These are phyloP conservation scores for Cossypha niveicapilla DNA, from an alignment of 2,797 vertebrate genomes.

Conservation along the genomic window DNA sequence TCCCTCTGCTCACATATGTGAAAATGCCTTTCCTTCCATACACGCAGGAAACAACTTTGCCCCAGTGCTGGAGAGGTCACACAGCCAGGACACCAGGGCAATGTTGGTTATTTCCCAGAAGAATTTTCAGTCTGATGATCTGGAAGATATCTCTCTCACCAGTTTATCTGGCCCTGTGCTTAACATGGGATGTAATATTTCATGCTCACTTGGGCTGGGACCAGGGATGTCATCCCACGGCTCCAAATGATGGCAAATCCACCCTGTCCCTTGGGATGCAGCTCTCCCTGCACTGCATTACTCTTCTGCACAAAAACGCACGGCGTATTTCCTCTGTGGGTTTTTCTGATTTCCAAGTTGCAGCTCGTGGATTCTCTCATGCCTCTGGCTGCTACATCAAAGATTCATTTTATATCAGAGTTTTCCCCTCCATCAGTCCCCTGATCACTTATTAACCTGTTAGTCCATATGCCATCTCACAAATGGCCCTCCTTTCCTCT, in stretches of 20 bases:
- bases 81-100: background rate
- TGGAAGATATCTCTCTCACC: background rate
- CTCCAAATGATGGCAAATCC: background rate
- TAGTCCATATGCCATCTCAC: background rate
- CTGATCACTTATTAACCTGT: constrained; percentile 24
- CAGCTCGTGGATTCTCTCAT: background rate
- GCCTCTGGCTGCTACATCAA: constrained; percentile 38
- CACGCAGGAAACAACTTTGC: background rate
- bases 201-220: background rate
- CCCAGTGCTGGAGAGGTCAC: background rate
- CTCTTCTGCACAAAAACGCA: background rate
- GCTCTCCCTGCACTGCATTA: background rate
- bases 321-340: background rate
- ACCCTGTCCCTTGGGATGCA: background rate
- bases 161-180: background rate
- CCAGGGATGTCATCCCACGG: background rate
- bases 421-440: background rate
- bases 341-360: constrained; percentile 6
- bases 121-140: background rate
- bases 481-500: background rate
- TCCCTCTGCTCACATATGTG: background rate
- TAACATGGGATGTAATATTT: constrained; percentile 14
- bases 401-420: constrained; percentile 2
- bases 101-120: background rate
- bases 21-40: background rate